Percentiles rank a stretch among this genome's conserved stretches.
These are phyloP conservation scores for Drosophila melanogaster DNA, from an alignment of 1,140 invertebrate genomes.

Conservation along the genomic window Release_6_plus_ISO1_MT NT_033779.5:14562001-14562500, in stretches of 20 bases:
- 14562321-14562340: no score
- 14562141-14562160: constrained; percentile 47
- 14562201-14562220: constrained; percentile 49
- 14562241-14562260: background rate
- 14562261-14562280: constrained; percentile 39
- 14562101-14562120: constrained; percentile 43
- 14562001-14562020: constrained; percentile 51
- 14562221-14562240: constrained; percentile 23
- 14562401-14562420: no score
- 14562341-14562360: no score
- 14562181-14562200: constrained; percentile 42
- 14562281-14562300: constrained; percentile 6
- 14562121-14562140: constrained; percentile 21
- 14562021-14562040: constrained; percentile 33
- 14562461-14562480: background rate
- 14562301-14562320: background rate
- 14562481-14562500: background rate
- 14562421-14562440: no score
- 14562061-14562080: constrained; percentile 62
- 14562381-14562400: no score
- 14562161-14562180: constrained; percentile 31
- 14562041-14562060: constrained; percentile 56
- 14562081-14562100: constrained; percentile 72
- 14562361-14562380: no score
- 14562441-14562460: background rate